phyloP scores from a whole-genome alignment of 2,113 vertebrate genomes.

The Mormoops blainvillei region DNA sequence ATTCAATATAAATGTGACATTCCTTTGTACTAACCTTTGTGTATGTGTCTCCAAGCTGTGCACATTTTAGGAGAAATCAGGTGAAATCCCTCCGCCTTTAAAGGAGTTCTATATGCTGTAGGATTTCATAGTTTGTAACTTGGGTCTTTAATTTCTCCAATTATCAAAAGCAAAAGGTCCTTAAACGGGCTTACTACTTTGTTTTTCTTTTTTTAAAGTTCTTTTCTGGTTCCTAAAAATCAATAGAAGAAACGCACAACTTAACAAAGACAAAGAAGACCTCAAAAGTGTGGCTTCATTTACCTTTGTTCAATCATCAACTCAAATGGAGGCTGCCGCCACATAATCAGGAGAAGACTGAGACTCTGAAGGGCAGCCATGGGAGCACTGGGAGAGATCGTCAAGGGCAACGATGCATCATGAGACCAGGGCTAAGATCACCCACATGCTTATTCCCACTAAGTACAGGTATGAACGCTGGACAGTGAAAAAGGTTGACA shows the following conservation, averaged over 20 bases:
- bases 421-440: not conserved
- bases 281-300: not conserved
- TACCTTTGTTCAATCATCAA: not conserved
- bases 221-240: not conserved
- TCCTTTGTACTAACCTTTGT: not conserved
- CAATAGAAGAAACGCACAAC: not conserved
- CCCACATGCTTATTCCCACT: not conserved
- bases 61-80: slow-evolving; percentile 4
- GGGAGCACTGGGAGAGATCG: not conserved
- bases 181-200: not conserved
- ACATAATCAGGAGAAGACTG: not conserved
- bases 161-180: not conserved
- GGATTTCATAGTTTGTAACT: not conserved
- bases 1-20: not conserved
- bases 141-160: not conserved
- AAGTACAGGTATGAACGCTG: not conserved
- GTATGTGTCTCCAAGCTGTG: not conserved
- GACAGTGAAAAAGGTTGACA: not conserved
- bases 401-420: not conserved
- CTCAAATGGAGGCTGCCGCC: not conserved
- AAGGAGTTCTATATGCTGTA: not conserved
- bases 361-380: not conserved
- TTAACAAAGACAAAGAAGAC: not conserved
- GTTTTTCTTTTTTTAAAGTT: not conserved
- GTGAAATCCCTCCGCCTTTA: not conserved